Evolutionary conservation across 1,140 invertebrate species (phyloP).

Genomic region (Proales similis): DNA sequence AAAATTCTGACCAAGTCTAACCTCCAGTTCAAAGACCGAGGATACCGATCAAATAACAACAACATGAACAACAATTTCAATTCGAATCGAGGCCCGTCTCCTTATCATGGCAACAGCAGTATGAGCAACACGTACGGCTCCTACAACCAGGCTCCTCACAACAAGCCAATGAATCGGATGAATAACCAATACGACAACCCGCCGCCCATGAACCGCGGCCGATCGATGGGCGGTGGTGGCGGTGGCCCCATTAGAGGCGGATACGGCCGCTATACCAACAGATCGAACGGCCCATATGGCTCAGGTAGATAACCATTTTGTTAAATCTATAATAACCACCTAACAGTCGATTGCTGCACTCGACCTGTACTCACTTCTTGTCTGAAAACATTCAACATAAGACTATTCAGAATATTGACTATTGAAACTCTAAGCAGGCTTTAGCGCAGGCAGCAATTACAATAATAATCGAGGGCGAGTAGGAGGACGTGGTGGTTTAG

Average conservation of each 20-base stretch:
- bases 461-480: no score
- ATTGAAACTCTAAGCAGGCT: no score
- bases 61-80: slow-evolving; percentile 11
- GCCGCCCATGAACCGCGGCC: background rate
- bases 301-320: no score
- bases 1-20: background rate
- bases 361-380: no score
- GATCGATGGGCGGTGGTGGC: background rate
- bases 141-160: background rate
- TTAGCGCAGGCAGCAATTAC: no score
- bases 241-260: slow-evolving; percentile 17
- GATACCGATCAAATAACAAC: background rate
- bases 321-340: no score
- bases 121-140: slow-evolving; percentile 18
- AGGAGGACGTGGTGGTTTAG: no score
- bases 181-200: background rate
- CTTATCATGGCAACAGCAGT: background rate
- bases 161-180: background rate
- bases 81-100: background rate
- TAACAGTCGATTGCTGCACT: no score
- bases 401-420: no score
- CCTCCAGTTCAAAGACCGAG: background rate
- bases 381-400: no score
- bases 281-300: slow-evolving; percentile 17
- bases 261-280: background rate